A percentile compares a stretch with the other conserved stretches of the same genome.
These are phyloP conservation scores for Crioceris asparagi DNA, from an alignment of 2,888 invertebrate species.

Conservation along the genomic window DNA sequence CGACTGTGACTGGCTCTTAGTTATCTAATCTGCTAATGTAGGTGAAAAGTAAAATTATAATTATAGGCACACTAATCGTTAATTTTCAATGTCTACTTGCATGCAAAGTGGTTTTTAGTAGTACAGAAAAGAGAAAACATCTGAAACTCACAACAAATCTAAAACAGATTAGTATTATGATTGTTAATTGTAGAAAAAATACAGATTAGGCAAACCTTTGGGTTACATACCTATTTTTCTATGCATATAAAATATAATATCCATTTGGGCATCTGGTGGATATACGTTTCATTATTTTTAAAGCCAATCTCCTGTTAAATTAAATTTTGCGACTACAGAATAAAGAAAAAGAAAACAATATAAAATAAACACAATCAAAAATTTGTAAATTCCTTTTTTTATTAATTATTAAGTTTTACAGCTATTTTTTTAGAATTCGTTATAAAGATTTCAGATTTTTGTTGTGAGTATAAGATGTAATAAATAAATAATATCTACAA, in stretches of 20 bases:
- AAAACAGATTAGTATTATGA: slow-evolving; percentile 26
- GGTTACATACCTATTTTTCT: slow-evolving; percentile 17
- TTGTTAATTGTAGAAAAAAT: slow-evolving; percentile 20
- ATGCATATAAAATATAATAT: slow-evolving; percentile 6
- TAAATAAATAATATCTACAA: slow-evolving; percentile 41
- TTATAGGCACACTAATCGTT: no score
- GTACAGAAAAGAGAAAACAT: slow-evolving; percentile 31
- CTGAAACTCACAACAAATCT: slow-evolving; percentile 39
- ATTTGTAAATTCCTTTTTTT: slow-evolving; percentile 13
- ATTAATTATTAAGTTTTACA: slow-evolving; percentile 34
- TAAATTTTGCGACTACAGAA: no score
- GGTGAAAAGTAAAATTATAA: no score
- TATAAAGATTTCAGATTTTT: slow-evolving; percentile 34
- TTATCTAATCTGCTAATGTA: no score
- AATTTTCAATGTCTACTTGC: slow-evolving; percentile 15
- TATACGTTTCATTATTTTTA: no score
- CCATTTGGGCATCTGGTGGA: slow-evolving; percentile 10
- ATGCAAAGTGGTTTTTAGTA: slow-evolving; percentile 9
- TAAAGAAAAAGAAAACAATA: no score
- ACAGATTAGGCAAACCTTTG: slow-evolving; percentile 10
- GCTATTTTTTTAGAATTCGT: slow-evolving; percentile 29
- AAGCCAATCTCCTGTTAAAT: no score
- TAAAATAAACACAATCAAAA: background rate
- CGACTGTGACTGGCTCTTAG: no score
- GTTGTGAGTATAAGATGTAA: slow-evolving; percentile 42